These are phyloP conservation scores for Chionis minor DNA, from an alignment of 2,113 vertebrate genomes.

Conservation along the genomic window DNA sequence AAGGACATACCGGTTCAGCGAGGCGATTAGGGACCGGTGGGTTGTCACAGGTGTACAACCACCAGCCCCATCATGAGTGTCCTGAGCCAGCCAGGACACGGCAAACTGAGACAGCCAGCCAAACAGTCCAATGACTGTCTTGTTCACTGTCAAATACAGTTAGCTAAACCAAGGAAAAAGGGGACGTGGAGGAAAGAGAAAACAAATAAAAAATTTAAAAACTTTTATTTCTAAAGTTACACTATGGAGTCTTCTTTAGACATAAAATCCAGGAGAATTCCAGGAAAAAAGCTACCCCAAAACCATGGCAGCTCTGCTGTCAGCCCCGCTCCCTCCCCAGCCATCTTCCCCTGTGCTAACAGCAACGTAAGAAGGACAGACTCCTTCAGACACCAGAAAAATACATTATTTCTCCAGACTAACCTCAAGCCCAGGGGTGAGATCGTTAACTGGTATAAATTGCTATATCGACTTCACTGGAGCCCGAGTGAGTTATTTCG, in stretches of 20 bases:
- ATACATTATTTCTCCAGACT: neutral
- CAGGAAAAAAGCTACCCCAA: neutral
- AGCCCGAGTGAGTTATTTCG: neutral
- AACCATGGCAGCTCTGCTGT: neutral
- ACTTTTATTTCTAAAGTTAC: neutral
- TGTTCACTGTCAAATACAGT: neutral
- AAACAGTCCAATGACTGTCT: neutral
- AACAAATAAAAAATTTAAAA: neutral
- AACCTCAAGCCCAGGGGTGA: neutral
- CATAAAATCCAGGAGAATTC: neutral
- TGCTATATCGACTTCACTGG: fast-evolving
- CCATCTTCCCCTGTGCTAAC: fast-evolving
- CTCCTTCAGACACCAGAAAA: neutral
- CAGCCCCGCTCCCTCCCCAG: neutral
- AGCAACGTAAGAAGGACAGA: neutral
- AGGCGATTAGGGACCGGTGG: neutral
- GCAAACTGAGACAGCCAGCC: neutral
- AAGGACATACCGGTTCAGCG: neutral
- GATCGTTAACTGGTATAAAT: neutral
- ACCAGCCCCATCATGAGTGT: neutral
- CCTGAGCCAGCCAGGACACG: neutral
- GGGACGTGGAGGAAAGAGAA: fast-evolving
- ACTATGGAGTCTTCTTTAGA: neutral
- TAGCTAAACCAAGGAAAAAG: neutral
- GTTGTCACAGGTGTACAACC: neutral